Evolutionary conservation across 2,113 vertebrate species (phyloP), one percentile per base, ranked within the genome.

Genomic region (Phasianus colchicus): DNA sequence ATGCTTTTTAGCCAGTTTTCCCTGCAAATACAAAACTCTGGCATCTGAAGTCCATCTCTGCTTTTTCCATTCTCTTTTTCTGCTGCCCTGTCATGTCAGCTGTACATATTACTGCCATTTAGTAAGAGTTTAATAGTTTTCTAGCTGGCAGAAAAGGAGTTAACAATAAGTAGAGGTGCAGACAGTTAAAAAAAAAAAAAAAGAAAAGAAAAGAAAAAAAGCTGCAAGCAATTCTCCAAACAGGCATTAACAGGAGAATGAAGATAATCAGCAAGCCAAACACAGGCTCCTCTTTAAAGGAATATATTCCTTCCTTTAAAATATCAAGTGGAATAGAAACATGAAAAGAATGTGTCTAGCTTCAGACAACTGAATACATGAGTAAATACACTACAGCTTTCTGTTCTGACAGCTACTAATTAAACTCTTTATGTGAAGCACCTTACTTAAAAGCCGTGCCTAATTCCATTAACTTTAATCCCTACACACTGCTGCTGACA

Each of bases 391-490:
- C 77, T n/a, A 70, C 0, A 17, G 86, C 60, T 73, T 92, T 85
- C 34, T 91, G 65, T 89, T 73, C 85, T 67, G 55, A 67, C 60
- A 88, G 72, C 67, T 92, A 63, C 87, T 94, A 83, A 95, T 89
- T 83, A 89, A 72, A 79, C 42, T 57, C 78, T 73, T 75, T 7
- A 73, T 30, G 71, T 42, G 66, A 88, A 84, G 67, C 8, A 73
- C 47, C 65, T 77, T 54, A 22, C 38, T 52, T 43, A 66, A 77
- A 83, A 80, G 69, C 54, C 83, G 63, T 3, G 75, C n/a, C 30
- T 85, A 86, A 58, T 74, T 71, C 36, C 63, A 60, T 43, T 64
- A 30, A 57, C 29, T 91, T 73, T 38, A 79, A 80, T 36, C 71
- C 71, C 70, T 50, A 29, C 27, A 72, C 4, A 2, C 14, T 57